phyloP scores from a whole-genome alignment of 1,140 invertebrate species.

The Chelonus insularis region DNA sequence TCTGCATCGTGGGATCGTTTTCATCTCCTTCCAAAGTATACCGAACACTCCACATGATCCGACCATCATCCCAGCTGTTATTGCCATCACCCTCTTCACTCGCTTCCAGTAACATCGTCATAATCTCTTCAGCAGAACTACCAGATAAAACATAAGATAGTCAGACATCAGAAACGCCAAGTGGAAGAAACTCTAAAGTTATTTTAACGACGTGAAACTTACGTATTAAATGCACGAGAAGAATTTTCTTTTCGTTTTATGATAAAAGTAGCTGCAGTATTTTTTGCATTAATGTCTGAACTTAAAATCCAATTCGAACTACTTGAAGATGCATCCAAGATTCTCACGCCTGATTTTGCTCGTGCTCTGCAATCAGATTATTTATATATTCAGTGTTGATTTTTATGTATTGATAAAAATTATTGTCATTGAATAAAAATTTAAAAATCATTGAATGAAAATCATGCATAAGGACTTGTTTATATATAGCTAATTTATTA shows the following conservation, averaged over 20 bases:
- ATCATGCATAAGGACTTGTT: too few relatives aligned
- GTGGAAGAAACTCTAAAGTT: neutral
- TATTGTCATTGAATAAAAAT: too few relatives aligned
- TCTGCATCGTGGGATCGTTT: conserved; percentile 53
- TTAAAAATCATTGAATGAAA: too few relatives aligned
- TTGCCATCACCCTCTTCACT: conserved; percentile 75
- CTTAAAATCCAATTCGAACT: conserved; percentile 81
- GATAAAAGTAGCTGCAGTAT: conserved; percentile 83
- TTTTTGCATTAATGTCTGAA: conserved; percentile 79
- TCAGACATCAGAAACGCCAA: neutral
- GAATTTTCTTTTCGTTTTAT: conserved; percentile 66
- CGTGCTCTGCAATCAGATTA: conserved; percentile 68
- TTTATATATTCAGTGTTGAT: neutral
- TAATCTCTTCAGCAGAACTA: conserved; percentile 77
- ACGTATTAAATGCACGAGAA: neutral
- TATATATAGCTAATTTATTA: too few relatives aligned
- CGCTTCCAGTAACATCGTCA: conserved; percentile 89
- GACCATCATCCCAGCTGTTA: conserved; percentile 75
- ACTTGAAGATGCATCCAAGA: conserved; percentile 79
- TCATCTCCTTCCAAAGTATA: conserved; percentile 70
- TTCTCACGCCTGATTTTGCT: conserved; percentile 81
- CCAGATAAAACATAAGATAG: conserved; percentile 29
- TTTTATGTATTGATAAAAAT: too few relatives aligned
- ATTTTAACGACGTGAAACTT: conserved; percentile 1
- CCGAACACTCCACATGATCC: conserved; percentile 78